A percentile compares a stretch with the other conserved stretches of the same genome.
phyloP scores from a whole-genome alignment of 2,888 invertebrate species.

The Unio pictorum region DNA sequence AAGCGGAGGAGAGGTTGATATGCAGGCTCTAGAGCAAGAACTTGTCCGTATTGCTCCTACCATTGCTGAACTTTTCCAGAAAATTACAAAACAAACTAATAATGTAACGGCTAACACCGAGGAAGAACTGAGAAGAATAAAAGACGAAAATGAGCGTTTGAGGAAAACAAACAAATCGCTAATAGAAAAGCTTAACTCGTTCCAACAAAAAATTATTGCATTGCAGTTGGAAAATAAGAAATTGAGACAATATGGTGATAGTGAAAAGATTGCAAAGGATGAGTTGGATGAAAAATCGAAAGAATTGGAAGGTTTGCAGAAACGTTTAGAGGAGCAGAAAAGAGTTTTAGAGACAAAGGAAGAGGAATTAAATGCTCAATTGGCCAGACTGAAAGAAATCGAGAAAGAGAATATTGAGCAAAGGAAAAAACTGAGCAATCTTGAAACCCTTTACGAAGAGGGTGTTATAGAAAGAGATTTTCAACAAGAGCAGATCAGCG shows the following conservation, averaged over 20 bases:
- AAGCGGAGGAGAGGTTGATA: slow-evolving; percentile 32
- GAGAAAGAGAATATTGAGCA: slow-evolving; percentile 44
- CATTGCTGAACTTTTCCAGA: slow-evolving; percentile 47
- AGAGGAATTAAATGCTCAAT: slow-evolving; percentile 42
- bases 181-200: slow-evolving; percentile 48
- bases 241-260: slow-evolving; percentile 37
- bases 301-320: slow-evolving; percentile 39
- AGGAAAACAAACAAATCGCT: slow-evolving; percentile 46
- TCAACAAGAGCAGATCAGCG: slow-evolving; percentile 42
- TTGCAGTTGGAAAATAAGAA: slow-evolving; percentile 49
- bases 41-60: slow-evolving; percentile 47
- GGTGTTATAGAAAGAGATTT: slow-evolving; percentile 38
- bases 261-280: slow-evolving; percentile 40
- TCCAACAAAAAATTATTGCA: slow-evolving; percentile 50
- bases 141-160: slow-evolving; percentile 46
- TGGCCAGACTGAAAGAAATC: slow-evolving; percentile 40
- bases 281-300: slow-evolving; percentile 38
- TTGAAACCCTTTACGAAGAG: slow-evolving; percentile 43
- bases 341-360: slow-evolving; percentile 44
- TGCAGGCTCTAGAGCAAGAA: slow-evolving; percentile 44
- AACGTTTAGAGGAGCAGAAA: slow-evolving; percentile 40
- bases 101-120: slow-evolving; percentile 36
- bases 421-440: slow-evolving; percentile 33
- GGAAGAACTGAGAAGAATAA: slow-evolving; percentile 40
- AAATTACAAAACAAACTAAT: slow-evolving; percentile 41